These are phyloP conservation scores for Cyclura pinguis DNA, from an alignment of 2,797 vertebrate species.

Conservation along the genomic window DNA sequence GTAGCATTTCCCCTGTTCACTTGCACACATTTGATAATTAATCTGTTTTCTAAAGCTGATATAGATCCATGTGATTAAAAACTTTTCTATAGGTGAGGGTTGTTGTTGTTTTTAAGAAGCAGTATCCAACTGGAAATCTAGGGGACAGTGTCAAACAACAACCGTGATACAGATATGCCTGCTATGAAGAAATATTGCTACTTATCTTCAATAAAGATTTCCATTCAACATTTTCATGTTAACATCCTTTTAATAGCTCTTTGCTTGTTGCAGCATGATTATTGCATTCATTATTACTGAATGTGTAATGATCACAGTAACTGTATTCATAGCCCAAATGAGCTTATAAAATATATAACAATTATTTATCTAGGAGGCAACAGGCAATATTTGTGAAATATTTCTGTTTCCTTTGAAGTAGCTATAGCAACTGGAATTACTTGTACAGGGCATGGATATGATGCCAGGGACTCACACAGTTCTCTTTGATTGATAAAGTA, in stretches of 20 bases:
- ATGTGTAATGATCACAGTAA: constrained; percentile 70
- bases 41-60: constrained; percentile 8
- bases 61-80: constrained; percentile 47
- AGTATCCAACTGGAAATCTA: constrained; percentile 63
- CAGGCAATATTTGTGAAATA: constrained; percentile 57
- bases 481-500: neutral
- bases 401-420: constrained; percentile 16
- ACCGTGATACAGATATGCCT: constrained; percentile 61
- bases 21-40: constrained; percentile 50
- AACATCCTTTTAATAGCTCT: constrained; percentile 70
- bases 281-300: constrained; percentile 68
- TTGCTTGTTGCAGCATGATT: constrained; percentile 67
- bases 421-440: constrained; percentile 48
- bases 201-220: constrained; percentile 61
- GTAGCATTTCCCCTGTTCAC: constrained; percentile 29
- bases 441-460: constrained; percentile 5
- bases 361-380: constrained; percentile 72
- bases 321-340: constrained; percentile 67
- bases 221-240: constrained; percentile 50
- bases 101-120: constrained; percentile 31
- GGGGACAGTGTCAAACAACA: constrained; percentile 64
- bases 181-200: constrained; percentile 61
- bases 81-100: constrained; percentile 52
- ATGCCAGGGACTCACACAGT: neutral
- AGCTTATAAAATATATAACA: constrained; percentile 68